Percentiles rank a stretch among this genome's conserved stretches.
Conservation (phyloP, 2,797 vertebrate genomes). For the Phoeniculus purpureus region DNA sequence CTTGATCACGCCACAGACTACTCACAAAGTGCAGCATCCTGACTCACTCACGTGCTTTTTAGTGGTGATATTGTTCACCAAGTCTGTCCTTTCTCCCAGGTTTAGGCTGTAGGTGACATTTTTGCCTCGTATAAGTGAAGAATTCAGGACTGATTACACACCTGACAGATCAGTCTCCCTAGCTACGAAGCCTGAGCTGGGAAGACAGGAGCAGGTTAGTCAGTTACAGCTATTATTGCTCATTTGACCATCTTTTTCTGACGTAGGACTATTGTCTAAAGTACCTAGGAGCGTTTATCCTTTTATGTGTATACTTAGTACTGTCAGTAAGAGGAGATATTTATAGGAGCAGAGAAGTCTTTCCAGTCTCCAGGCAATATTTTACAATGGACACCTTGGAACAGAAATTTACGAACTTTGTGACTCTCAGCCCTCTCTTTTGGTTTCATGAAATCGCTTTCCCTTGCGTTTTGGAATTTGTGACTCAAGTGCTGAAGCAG, state of each 20-base stretch:
- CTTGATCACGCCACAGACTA: neutral
- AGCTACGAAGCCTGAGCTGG: neutral
- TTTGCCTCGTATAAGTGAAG: neutral
- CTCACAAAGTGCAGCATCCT: neutral
- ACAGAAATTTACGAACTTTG: conserved; percentile 14
- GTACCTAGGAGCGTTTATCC: neutral
- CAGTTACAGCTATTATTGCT: neutral
- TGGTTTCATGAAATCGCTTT: neutral
- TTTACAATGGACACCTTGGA: neutral
- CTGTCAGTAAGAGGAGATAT: neutral
- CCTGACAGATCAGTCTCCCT: neutral
- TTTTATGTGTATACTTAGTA: neutral
- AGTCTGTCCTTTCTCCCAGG: neutral
- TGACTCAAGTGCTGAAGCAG: neutral
- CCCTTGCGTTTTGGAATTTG: neutral
- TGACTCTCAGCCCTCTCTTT: neutral
- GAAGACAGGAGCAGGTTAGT: neutral
- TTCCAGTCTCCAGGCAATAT: conserved; percentile 1
- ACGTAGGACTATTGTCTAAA: neutral
- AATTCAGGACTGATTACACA: neutral
- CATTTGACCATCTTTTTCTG: neutral
- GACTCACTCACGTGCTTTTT: neutral
- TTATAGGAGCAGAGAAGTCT: neutral
- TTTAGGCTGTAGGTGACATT: neutral
- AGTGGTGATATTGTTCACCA: neutral